Base-by-base conservation (phyloP, 2,797 vertebrate genomes). In the Sebastes steindachneri region DNA sequence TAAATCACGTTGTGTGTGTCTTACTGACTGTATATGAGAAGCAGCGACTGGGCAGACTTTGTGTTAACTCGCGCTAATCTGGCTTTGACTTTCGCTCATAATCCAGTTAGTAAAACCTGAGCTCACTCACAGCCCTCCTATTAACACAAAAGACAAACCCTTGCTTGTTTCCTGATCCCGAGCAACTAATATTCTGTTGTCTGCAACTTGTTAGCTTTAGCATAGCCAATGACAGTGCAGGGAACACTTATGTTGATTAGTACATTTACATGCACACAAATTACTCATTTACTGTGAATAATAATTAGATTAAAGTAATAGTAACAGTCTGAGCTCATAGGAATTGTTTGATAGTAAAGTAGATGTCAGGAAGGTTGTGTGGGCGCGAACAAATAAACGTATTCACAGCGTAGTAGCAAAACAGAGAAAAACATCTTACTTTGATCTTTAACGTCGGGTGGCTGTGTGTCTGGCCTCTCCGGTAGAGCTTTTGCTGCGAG, bases 21-120 rank as follows among this genome's bases (percentile, higher is more conserved):
- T 48, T 28, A 19, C 68, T 58, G 31, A 23, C 48, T 68, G 28
- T 33, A 19, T 11, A 28, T 55, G 45, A 69, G 51, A 29, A 9
- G 19, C 15, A 45, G 28, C 55, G 45, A 53, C 57, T 54, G 37
- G 9, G 4, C 33, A 31, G 11, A 45, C 45, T 26, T 51, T 31
- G 33, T 66, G 66, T 57, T 66, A 15, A 53, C 48, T 35, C 29
- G 28, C 19, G 10, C 57, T 76, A 25, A 59, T 59, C 54, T 26
- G 28, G 53, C 55, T 70, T 57, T 54, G 11, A 65, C 53, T 55
- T 68, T 73, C 31, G 25, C 25, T 68, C 60, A 54, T 65, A 73
- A 77, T 71, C 37, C 57, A 68, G 23, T 58, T 51, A 64, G 37
- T 59, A 57, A 53, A 69, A 65, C 5, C 37, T 48, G 51, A 74